phyloP scores from a whole-genome alignment of 2,888 invertebrate genomes.

The Frankliniella fusca region DNA sequence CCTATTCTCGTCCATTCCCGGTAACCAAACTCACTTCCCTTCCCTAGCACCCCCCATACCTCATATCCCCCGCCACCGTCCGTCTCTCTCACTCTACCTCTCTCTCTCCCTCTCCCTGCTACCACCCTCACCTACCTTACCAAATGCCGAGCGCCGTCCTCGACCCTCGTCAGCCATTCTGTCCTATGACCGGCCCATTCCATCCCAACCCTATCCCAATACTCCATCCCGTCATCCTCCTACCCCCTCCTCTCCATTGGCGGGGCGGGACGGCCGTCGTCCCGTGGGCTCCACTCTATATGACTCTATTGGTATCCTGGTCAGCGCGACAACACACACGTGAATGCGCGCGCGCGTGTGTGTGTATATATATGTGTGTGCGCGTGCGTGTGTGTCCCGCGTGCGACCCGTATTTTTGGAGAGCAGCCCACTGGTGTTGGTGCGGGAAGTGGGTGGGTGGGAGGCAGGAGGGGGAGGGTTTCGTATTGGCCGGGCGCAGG shows the following conservation, averaged over 20 bases:
- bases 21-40: background rate
- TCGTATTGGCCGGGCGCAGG: background rate
- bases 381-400: no score
- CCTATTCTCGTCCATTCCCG: background rate
- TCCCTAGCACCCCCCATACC: background rate
- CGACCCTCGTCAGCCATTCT: background rate
- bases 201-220: conserved; percentile 13
- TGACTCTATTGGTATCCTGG: background rate
- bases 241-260: no score
- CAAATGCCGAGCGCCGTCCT: no score
- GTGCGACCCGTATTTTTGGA: no score
- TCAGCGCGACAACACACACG: background rate
- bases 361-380: no score
- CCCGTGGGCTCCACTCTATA: background rate
- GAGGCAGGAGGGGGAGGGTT: no score
- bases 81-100: background rate
- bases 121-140: background rate
- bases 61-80: background rate
- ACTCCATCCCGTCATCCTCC: background rate
- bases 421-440: no score
- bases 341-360: background rate
- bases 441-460: no score
- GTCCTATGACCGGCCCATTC: background rate
- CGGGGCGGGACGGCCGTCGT: background rate
- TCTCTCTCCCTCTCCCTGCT: background rate